Evolutionary conservation across 2,888 invertebrate species (phyloP).

Genomic region (Eupithecia subumbrata): DNA sequence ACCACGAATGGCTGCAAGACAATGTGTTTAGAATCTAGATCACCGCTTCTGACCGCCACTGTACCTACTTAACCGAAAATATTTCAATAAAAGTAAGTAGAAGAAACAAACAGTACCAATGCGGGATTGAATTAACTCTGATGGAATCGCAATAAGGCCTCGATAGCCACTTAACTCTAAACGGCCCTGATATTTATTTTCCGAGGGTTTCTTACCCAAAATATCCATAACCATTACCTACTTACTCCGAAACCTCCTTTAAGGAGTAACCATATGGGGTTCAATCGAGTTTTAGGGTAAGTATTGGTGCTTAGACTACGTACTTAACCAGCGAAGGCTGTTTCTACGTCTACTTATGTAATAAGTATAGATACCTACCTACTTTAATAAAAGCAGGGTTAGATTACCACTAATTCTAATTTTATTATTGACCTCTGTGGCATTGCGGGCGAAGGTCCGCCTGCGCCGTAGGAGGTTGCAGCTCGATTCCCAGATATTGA

Average conservation of each 20-base stretch:
- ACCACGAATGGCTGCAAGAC: too few species aligned
- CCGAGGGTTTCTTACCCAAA: slow-evolving; percentile 36
- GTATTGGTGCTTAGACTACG: background rate
- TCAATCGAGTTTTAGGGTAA: slow-evolving; percentile 15
- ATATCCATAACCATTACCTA: slow-evolving; percentile 36
- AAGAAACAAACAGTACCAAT: slow-evolving; percentile 26
- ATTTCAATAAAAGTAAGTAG: too few species aligned
- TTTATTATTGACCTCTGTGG: too few species aligned
- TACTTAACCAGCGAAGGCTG: background rate
- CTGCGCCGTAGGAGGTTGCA: too few species aligned
- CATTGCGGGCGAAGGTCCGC: too few species aligned
- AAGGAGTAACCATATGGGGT: slow-evolving; percentile 16
- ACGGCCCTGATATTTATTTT: slow-evolving; percentile 36
- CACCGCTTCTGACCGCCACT: too few species aligned
- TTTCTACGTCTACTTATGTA: background rate
- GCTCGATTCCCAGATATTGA: too few species aligned
- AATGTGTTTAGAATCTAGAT: too few species aligned
- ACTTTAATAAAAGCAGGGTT: background rate
- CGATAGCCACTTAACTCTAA: slow-evolving; percentile 35
- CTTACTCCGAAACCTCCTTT: slow-evolving; percentile 14
- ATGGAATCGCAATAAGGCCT: slow-evolving; percentile 33
- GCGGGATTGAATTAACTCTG: slow-evolving; percentile 29
- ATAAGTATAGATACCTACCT: background rate
- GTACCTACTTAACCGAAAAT: too few species aligned
- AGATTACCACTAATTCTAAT: background rate